phyloP scores from a whole-genome alignment of 2,113 vertebrate species.

The Oryzias woworae region DNA sequence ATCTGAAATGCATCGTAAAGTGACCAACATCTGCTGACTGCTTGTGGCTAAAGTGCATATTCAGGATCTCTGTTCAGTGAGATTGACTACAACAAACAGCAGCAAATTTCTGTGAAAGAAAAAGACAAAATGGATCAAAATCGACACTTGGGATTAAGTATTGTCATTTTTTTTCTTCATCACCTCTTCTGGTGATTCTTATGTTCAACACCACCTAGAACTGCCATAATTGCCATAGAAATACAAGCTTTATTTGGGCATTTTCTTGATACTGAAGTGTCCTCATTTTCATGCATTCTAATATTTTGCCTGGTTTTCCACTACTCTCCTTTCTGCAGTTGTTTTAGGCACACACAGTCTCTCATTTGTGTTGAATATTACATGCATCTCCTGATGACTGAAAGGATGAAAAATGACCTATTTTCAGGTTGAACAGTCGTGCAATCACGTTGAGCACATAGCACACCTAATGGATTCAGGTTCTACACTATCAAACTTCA shows the following conservation, averaged over 20 bases:
- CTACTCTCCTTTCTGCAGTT: background rate
- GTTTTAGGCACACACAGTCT: conserved; percentile 2
- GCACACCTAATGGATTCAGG: background rate
- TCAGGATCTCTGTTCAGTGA: conserved; percentile 4
- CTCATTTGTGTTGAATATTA: conserved; percentile 2
- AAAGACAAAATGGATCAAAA: too few relatives aligned
- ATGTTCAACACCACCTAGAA: background rate
- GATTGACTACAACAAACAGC: too few relatives aligned
- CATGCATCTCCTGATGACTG: conserved; percentile 3
- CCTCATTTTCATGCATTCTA: background rate
- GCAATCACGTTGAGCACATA: background rate
- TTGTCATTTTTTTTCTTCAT: background rate
- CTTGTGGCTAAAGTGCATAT: conserved; percentile 4
- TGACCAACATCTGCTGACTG: conserved; percentile 25
- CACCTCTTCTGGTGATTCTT: background rate
- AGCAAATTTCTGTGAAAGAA: too few relatives aligned
- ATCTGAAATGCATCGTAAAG: conserved; percentile 16
- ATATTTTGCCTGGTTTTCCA: background rate
- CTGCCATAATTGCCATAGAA: background rate
- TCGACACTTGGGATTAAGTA: background rate
- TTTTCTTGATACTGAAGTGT: background rate
- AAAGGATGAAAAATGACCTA: background rate
- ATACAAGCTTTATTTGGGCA: background rate
- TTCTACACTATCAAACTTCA: too few relatives aligned
- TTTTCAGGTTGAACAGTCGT: background rate